A percentile compares a stretch with the other conserved stretches of the same genome.
Conservation (phyloP, 1,140 invertebrate species). For the Samia ricini region DNA sequence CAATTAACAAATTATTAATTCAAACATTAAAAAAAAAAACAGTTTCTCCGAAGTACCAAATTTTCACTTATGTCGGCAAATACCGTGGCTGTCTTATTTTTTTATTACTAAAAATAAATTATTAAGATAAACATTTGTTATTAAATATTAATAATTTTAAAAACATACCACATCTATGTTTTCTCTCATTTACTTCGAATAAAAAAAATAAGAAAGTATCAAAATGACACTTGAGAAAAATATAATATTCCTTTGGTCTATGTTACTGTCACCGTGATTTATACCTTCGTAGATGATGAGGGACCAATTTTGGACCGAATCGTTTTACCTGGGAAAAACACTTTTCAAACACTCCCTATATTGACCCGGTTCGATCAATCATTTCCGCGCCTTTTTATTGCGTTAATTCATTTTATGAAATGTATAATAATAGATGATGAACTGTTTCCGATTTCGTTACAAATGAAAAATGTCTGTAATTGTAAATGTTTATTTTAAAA, state of each 20-base stretch:
- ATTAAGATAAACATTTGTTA: too few species aligned
- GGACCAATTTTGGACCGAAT: slow-evolving; percentile 7
- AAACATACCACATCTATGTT: too few species aligned
- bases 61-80: too few species aligned
- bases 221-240: slow-evolving; percentile 11
- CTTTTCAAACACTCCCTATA: slow-evolving; percentile 2
- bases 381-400: background rate
- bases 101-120: too few species aligned
- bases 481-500: background rate
- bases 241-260: slow-evolving; percentile 7
- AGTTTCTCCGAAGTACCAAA: too few species aligned
- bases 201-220: background rate
- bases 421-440: background rate
- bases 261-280: slow-evolving; percentile 7
- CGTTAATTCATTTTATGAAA: background rate
- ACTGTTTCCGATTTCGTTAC: background rate
- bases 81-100: too few species aligned
- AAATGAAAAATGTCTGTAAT: background rate
- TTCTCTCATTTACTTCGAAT: background rate
- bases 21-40: too few species aligned
- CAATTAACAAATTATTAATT: too few species aligned
- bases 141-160: too few species aligned
- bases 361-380: background rate
- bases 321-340: slow-evolving; percentile 6
- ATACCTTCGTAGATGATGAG: background rate